Evolutionary conservation across 2,113 vertebrate genomes (phyloP), one percentile per base, ranked within the genome.

Genomic region (Aphyosemion australe): DNA sequence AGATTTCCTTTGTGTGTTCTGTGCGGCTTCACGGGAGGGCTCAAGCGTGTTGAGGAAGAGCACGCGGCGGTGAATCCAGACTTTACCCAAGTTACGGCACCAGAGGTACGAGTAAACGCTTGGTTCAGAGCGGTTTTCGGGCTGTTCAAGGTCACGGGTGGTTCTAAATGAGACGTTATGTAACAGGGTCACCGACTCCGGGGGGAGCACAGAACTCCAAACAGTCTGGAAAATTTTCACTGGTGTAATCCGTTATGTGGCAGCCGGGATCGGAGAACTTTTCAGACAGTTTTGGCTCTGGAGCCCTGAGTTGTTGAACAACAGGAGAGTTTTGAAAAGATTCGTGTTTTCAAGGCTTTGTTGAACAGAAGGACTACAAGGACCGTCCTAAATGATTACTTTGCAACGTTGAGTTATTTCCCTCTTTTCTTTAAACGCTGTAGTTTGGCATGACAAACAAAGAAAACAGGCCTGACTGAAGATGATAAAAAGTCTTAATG

Each of bases 91-190:
- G 63, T 78, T 61, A 53, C 43, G 47, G 45, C 37, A 51, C n/a
- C 47, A 49, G 49, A 48, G 19, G 81, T 42, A 42, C 12, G 41
- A 42, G 9, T 65, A 60, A 41, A 67, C 43, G 62, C 32, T 64
- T 64, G 51, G 62, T 60, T 55, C n/a, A 26, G 20, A 60, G 59
- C 42, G 14, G 62, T n/a, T 72, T 47, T 58, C 39, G 20, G 49
- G 31, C 54, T 50, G 51, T 71, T 64, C 60, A 76, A 72, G 67
- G 81, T 78, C 67, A 73, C 2, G 15, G 15, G n/a, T n/a, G 20
- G 15, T 18, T n/a, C 12, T 0, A 0, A 60, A 42, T 47, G 45
- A 26, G 46, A 46, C 34, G 68, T 84, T 76, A 80, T 72, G 66
- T 73, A 86, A 86, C 55, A 13, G 51, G 72, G 55, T 69, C 15